Evolutionary conservation across 2,888 invertebrate species (phyloP).

Genomic region (Stenurella melanura): DNA sequence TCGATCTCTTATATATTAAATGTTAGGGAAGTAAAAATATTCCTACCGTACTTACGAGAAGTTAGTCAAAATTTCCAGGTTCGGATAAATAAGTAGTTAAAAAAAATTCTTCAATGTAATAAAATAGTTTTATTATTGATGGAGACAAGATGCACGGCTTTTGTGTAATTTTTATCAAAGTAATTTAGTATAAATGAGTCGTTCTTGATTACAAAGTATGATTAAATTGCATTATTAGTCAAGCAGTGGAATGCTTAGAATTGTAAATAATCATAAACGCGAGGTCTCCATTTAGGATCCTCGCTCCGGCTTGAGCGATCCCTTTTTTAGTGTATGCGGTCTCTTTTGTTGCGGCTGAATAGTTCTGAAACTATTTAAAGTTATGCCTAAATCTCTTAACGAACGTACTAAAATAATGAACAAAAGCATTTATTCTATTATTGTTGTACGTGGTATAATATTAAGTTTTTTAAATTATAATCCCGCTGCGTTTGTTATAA

Average conservation of each 20-base stretch:
- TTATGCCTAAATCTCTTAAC: not conserved
- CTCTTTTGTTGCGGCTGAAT: constrained; percentile 15
- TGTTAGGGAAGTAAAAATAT: too few relatives aligned
- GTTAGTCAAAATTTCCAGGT: too few relatives aligned
- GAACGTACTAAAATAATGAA: not conserved
- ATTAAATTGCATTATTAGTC: not conserved
- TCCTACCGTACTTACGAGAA: too few relatives aligned
- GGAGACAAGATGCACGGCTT: too few relatives aligned
- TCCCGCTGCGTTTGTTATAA: not conserved
- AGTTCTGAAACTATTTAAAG: constrained; percentile 6
- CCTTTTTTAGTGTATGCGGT: constrained; percentile 10
- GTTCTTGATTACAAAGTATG: not conserved
- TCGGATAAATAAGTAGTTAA: too few relatives aligned
- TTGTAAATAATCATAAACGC: constrained; percentile 67
- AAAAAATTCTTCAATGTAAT: too few relatives aligned
- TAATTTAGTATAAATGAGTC: too few relatives aligned
- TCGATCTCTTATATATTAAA: too few relatives aligned
- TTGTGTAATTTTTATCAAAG: too few relatives aligned
- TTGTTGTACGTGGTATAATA: not conserved
- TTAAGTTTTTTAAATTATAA: not conserved
- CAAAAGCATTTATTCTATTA: not conserved
- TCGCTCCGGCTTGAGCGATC: not conserved
- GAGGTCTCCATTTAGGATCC: constrained; percentile 39
- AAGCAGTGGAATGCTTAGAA: constrained; percentile 16
- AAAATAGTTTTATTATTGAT: too few relatives aligned